phyloP scores from a whole-genome alignment of 92 coral and sea anemone genomes.

The Phenganax subtilis region DNA sequence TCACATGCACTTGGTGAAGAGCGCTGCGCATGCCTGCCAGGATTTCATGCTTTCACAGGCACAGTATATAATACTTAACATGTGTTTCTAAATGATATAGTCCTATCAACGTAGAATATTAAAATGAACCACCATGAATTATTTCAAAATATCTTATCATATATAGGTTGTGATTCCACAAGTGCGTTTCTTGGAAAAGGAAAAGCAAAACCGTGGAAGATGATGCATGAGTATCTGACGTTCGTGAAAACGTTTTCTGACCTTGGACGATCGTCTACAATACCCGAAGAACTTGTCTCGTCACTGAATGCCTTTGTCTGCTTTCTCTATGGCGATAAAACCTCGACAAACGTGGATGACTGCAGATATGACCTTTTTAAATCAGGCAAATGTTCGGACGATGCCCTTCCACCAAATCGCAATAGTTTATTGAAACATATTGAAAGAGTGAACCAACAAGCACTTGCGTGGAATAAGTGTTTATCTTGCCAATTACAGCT shows the following conservation, averaged over 20 bases:
- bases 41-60: too few species aligned
- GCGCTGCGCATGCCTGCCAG: too few species aligned
- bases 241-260: neutral
- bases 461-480: slow-evolving; percentile 36
- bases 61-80: too few species aligned
- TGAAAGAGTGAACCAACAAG: slow-evolving; percentile 26
- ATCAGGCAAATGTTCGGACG: slow-evolving; percentile 44
- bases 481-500: slow-evolving; percentile 5
- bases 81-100: too few species aligned
- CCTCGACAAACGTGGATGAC: neutral
- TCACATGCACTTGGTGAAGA: neutral
- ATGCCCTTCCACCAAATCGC: neutral
- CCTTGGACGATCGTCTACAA: neutral
- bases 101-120: too few species aligned
- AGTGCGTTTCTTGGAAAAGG: too few species aligned
- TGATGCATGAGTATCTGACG: neutral
- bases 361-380: slow-evolving; percentile 33
- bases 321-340: too few species aligned
- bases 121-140: too few species aligned
- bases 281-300: too few species aligned
- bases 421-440: neutral
- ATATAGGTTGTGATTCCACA: too few species aligned
- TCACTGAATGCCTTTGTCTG: too few species aligned
- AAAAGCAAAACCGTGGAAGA: neutral
- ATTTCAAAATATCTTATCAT: neutral